Conservation (phyloP, 2,113 vertebrate species). For the Dromaius novaehollandiae region DNA sequence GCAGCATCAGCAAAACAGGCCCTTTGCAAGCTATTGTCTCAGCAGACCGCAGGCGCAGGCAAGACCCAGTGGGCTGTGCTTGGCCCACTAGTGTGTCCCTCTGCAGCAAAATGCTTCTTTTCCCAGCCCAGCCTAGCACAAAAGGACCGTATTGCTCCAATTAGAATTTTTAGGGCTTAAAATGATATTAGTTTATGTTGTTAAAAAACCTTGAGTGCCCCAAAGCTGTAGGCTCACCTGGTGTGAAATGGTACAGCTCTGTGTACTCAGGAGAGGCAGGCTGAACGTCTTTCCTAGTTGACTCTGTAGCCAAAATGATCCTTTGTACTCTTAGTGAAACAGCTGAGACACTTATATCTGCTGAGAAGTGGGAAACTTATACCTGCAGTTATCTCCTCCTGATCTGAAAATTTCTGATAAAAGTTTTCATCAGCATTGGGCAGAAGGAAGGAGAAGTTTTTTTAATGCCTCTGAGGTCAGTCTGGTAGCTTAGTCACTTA, state of each 20-base stretch:
- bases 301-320: background rate
- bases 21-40: rapidly evolving
- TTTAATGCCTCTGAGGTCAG: background rate
- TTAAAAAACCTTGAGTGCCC: background rate
- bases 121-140: background rate
- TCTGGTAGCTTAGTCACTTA: background rate
- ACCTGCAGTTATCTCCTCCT: background rate
- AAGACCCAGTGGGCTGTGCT: rapidly evolving
- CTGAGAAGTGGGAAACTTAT: background rate
- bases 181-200: background rate
- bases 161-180: background rate
- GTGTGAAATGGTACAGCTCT: background rate
- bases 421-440: background rate
- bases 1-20: background rate
- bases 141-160: background rate
- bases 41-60: background rate
- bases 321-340: background rate
- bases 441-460: background rate
- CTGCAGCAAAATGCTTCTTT: background rate
- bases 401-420: background rate
- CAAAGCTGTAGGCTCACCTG: background rate
- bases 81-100: rapidly evolving
- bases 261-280: background rate
- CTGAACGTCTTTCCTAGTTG: background rate
- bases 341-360: background rate